Percentiles rank a stretch among this genome's conserved stretches.
Conservation (phyloP, 2,797 vertebrate genomes). For the Zalophus californianus region DNA sequence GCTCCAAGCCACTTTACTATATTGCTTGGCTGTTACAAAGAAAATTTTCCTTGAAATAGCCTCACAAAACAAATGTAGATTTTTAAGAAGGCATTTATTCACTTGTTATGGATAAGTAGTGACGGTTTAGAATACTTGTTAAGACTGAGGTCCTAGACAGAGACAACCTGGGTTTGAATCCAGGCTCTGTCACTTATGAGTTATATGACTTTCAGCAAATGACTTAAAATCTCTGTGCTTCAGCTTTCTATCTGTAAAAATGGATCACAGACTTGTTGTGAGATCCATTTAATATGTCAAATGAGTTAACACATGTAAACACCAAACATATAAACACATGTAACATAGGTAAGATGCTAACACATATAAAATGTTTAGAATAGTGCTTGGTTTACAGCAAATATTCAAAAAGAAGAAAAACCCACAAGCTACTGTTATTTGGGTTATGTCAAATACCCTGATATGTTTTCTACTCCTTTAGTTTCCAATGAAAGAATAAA, state of each 20-base stretch:
- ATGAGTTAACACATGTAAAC: background rate
- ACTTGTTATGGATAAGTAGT: background rate
- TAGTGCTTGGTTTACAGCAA: background rate
- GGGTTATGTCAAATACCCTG: background rate
- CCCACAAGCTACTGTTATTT: background rate
- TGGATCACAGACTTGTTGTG: background rate
- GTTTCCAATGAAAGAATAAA: slow-evolving; percentile 10
- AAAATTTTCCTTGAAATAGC: background rate
- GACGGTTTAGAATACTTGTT: background rate
- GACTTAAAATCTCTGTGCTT: background rate
- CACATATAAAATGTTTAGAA: background rate
- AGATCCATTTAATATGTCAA: background rate
- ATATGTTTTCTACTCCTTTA: background rate
- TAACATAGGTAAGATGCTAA: background rate
- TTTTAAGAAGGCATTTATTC: slow-evolving; percentile 26
- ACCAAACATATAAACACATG: background rate
- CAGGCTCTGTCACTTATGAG: background rate
- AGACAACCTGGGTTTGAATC: background rate
- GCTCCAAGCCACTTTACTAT: background rate
- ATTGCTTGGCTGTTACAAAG: background rate
- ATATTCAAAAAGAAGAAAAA: background rate
- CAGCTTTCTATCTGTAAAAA: background rate
- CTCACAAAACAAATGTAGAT: background rate
- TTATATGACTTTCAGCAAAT: background rate
- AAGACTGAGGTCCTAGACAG: background rate